Evolutionary conservation across 2,888 invertebrate species (phyloP).

Genomic region (Anoplius nigerrimus): DNA sequence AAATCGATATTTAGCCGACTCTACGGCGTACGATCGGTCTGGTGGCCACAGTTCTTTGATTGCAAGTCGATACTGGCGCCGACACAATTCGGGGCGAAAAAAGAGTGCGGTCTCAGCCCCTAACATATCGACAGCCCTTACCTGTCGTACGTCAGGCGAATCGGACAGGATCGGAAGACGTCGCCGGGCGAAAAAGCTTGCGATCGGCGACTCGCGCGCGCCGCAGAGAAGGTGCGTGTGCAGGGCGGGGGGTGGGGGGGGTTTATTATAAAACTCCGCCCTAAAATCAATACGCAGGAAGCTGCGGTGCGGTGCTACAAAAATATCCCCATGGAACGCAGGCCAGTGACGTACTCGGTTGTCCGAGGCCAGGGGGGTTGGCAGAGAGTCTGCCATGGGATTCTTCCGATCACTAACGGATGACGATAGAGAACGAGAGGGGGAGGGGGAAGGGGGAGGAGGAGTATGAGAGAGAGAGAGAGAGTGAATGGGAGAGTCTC

Average conservation of each 20-base stretch:
- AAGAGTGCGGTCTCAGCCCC: no score
- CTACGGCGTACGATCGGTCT: no score
- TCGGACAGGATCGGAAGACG: no score
- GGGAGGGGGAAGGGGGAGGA: not conserved
- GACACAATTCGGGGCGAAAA: no score
- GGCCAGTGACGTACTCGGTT: slow-evolving; percentile 8
- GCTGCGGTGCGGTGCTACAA: slow-evolving; percentile 9
- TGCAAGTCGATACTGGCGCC: no score
- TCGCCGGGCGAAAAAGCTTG: not conserved
- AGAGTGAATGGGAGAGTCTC: slow-evolving; percentile 15
- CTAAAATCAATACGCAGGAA: slow-evolving; percentile 25
- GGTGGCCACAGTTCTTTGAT: no score
- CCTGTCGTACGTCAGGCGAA: no score
- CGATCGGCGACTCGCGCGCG: not conserved
- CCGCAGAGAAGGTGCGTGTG: slow-evolving; percentile 1
- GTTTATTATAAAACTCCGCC: slow-evolving; percentile 25
- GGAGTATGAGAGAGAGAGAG: slow-evolving; percentile 1
- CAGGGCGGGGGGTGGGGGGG: slow-evolving; percentile 4
- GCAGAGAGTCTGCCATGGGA: no score
- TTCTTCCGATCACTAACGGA: no score
- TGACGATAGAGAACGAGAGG: not conserved
- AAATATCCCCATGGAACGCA: slow-evolving; percentile 14
- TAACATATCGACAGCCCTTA: no score
- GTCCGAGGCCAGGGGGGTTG: not conserved
- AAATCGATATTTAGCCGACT: no score